Evolutionary conservation across 1,140 invertebrate genomes (phyloP).

Genomic region (Heliconius congener): DNA sequence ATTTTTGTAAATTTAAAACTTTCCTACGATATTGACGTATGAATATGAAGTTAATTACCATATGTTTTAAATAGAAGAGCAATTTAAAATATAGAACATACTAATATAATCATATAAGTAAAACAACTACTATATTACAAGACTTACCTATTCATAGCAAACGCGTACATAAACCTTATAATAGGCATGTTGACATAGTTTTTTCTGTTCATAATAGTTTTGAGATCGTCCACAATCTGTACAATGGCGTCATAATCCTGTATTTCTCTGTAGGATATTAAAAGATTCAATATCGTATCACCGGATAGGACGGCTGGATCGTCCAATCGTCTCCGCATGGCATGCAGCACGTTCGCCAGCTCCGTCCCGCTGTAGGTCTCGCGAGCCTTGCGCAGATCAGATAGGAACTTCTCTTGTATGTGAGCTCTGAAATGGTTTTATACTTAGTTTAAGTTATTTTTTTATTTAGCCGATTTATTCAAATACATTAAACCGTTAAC

Average conservation of each 20-base stretch:
- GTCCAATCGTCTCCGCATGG: constrained; percentile 95
- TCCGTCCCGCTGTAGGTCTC: constrained; percentile 94
- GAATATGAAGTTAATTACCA: too few species aligned
- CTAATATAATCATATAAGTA: not conserved
- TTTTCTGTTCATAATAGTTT: constrained; percentile 94
- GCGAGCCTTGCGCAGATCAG: constrained; percentile 95
- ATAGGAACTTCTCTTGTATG: constrained; percentile 98
- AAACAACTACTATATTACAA: not conserved
- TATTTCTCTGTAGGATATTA: constrained; percentile 95
- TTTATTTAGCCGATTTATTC: constrained; percentile 50
- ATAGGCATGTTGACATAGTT: constrained; percentile 94
- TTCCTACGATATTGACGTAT: too few species aligned
- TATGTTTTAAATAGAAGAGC: constrained; percentile 4
- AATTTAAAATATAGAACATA: not conserved
- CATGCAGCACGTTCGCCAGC: constrained; percentile 91
- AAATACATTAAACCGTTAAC: too few species aligned
- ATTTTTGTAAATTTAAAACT: too few species aligned
- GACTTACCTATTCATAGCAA: constrained; percentile 94
- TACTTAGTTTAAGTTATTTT: not conserved
- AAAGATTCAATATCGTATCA: constrained; percentile 95
- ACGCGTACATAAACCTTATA: constrained; percentile 97
- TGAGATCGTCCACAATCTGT: constrained; percentile 96
- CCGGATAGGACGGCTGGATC: constrained; percentile 98
- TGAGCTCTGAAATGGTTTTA: constrained; percentile 87
- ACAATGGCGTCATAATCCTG: constrained; percentile 99